Evolutionary conservation across 1,140 invertebrate species (phyloP), one percentile per base, ranked within the genome.

Genomic region (Sinella curviseta): DNA sequence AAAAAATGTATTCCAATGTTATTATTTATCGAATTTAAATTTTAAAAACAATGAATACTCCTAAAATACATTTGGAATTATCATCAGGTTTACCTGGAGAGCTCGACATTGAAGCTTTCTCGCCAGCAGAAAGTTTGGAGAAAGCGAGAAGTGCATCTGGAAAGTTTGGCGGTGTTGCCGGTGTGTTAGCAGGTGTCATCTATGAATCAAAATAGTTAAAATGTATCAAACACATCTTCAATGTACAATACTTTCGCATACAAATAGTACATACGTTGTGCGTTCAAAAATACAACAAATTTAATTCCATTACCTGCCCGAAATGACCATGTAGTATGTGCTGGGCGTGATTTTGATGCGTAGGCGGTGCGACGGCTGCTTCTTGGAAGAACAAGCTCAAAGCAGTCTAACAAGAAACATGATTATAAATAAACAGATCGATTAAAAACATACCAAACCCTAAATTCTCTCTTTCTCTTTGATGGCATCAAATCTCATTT

Each of bases 131-230:
- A 39, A 82, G 74, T 77, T 82, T 82, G 1, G 82, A 83, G 65
- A 82, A 82, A 30, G 81, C 81, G 57, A 83, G 65, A 48, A 82
- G 39, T 76, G 70, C 65, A 48, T 74, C 77, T 20, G 82, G 81
- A 77, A 82, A 82, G 76, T 81, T 81, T 31, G 82, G 82, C 14
- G 81, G 82, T 16, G 81, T 82, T 31, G 82, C 82, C 14, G 82
- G 81, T n/a, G 82, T 83, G 65, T 83, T 82, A 17, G 79, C 77
- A 33, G 79, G 82, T 1, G 33, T 39, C 36, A 75, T 54, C 74
- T 75, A 30, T n/a, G n/a, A 24, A 67, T 24, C n/a, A 74, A 74
- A 74, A 75, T 48, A 26, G 30, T 74, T 8, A 34, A 74, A 12
- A 28, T 39, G 14, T n/a, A 48, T 48, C n/a, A 2, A 54, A 70